Base-by-base conservation (phyloP, 2,113 vertebrate genomes). In the Hippocampus guttulatus region DNA sequence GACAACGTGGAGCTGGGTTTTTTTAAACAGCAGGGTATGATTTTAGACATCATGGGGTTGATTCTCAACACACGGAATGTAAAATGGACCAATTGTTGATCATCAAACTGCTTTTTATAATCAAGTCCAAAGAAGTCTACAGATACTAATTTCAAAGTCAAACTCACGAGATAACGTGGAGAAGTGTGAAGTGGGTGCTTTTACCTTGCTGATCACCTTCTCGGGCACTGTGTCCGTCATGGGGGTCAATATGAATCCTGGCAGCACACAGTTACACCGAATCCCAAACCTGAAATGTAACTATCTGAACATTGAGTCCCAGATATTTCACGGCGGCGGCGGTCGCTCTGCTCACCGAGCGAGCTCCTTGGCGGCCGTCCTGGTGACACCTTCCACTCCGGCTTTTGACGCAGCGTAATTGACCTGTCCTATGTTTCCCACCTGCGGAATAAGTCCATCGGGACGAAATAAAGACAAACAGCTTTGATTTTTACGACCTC, bases 321-420 rank as follows among this genome's bases (percentile, higher is more conserved):
- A 3, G 0, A 12, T 21, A 40, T 43, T 4, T 40, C 12, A 0
- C 5, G 0, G 2, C 5, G 40, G 41, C 23, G 0, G 51, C 0
- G 21, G 8, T 4, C 52, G 1, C 21, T 75, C 10, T 0, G 20
- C 80, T 83, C 64, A 94, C 94, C 88, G 91, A 87, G 92, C 94
- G 40, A 96, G 92, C 78, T 96, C 95, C 63, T 91, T 94, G 57
- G 95, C 95, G 0, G 86, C 92, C 0, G 78, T 92, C 77, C 89
- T 93, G 15, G 94, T 95, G 12, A 96, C 81, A 43, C 93, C 95
- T 58, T 94, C 88, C 43, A 96, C 95, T 65, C 95, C 95, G 0
- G 94, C 93, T 89, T 96, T 96, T 75, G 95, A 95, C 2, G 95
- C 91, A 0, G 91, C 75, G 18, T 96, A 96, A 73, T 96, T 96